A percentile compares a stretch with the other conserved stretches of the same genome.
Conservation (phyloP, 2,888 invertebrate species). For the Eulithis testata region DNA sequence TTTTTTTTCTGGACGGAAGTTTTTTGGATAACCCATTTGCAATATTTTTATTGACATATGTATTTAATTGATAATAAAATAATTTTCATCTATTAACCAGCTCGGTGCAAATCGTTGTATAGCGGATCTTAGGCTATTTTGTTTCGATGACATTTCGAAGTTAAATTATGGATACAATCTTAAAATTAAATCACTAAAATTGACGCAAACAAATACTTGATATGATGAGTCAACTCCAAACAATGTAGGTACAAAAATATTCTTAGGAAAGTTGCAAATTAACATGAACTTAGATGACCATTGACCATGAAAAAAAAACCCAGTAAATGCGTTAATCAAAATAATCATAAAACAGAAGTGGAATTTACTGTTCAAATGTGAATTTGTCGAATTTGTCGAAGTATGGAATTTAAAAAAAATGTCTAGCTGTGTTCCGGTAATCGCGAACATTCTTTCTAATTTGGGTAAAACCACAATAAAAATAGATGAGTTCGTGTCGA, state of each 20-base stretch:
- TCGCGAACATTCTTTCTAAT: slow-evolving; percentile 13
- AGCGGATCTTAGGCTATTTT: no score
- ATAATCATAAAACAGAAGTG: slow-evolving; percentile 24
- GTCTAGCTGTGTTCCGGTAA: slow-evolving; percentile 1
- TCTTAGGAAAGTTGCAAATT: slow-evolving; percentile 9
- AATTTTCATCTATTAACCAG: no score
- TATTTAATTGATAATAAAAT: no score
- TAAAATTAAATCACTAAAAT: neutral
- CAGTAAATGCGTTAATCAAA: slow-evolving; percentile 22
- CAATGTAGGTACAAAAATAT: slow-evolving; percentile 2
- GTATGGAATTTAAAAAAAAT: slow-evolving; percentile 28
- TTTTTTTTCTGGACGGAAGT: no score
- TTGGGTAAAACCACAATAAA: slow-evolving; percentile 26
- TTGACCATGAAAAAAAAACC: slow-evolving; percentile 5
- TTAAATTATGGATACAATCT: neutral
- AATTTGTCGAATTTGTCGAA: slow-evolving; percentile 27
- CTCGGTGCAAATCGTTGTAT: no score
- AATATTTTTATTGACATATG: no score
- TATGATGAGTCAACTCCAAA: slow-evolving; percentile 7
- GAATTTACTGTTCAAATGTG: slow-evolving; percentile 21
- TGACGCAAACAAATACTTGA: neutral
- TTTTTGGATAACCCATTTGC: no score
- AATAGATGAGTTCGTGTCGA: slow-evolving; percentile 17
- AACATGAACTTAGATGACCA: slow-evolving; percentile 15
- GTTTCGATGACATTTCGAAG: neutral